Percentiles rank a stretch among this genome's conserved stretches.
These are phyloP conservation scores for Nomada ruficornis DNA, from an alignment of 2,888 invertebrate species.

Conservation along the genomic window DNA sequence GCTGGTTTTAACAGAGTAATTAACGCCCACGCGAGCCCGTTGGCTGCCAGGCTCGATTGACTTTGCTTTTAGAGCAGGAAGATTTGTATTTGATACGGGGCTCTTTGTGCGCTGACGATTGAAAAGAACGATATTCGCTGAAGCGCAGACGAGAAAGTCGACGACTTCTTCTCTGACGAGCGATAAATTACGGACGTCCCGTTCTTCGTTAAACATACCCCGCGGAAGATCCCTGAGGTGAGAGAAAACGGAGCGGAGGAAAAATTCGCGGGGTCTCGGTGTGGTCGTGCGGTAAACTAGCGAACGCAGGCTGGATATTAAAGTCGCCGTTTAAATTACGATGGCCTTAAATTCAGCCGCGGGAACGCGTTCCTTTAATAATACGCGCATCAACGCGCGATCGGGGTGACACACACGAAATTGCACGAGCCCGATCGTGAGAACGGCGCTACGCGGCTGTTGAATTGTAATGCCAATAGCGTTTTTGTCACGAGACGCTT, in stretches of 20 bases:
- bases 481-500: background rate
- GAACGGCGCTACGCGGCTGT: background rate
- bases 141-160: background rate
- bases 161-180: background rate
- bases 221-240: no score
- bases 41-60: conserved; percentile 59
- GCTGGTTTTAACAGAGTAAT: conserved; percentile 69
- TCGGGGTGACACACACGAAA: background rate
- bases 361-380: background rate
- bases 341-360: conserved; percentile 21
- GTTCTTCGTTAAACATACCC: background rate
- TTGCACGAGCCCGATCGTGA: background rate
- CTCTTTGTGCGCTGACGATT: background rate
- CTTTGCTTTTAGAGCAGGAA: conserved; percentile 43
- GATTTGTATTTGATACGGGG: conserved; percentile 26
- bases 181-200: conserved; percentile 1
- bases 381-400: background rate
- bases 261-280: background rate
- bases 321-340: conserved; percentile 29
- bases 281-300: background rate
- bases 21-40: conserved; percentile 64
- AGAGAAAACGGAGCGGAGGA: background rate
- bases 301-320: background rate
- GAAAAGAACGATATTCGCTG: background rate
- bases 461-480: no score